Base-by-base conservation (phyloP, 2,888 invertebrate genomes). In the Caenorhabditis sp. region DNA sequence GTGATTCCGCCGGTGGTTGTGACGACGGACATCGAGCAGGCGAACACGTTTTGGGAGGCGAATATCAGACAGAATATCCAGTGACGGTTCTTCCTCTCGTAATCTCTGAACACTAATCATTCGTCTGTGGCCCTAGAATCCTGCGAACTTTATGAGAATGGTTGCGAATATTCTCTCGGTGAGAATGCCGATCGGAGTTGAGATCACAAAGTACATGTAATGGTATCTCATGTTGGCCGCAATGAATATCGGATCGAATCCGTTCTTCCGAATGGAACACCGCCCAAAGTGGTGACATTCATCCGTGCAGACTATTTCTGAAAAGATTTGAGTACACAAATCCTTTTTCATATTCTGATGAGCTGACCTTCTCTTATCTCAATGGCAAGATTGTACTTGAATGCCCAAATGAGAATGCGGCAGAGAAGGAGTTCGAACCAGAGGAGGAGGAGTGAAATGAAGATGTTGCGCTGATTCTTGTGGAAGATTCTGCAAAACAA, bases 141-240 rank as follows among this genome's bases (percentile, higher is more conserved):
- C 27, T 3, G 45, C 68, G 26, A 13, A 77, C 76, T 66, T 71
- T 7, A 77, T 53, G 17, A 66, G 48, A 43, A 71, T 35, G 9
- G 76, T 77, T 7, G 76, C 76, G 24, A 77, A 77, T 17, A 77
- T 66, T 15, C 76, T 22, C 39, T 77, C 76, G 26, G 43, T 66
- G 0, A 71, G 43, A 50, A 77, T 71, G 15, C 39, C 71, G 8
- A 77, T 50, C 4, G 76, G 76, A 3, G 71, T 61, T 0, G 65
- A n/a, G 39, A 77, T 59, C 0, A 71, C 71, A 37, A 71, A 59
- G 41, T 48, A 65, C 76, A 77, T 77, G 50, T 77, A 77, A 22
- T 77, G 76, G 52, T 77, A 77, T 48, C 76, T 30, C 46, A 71
- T 61, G 30, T 24, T 55, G 1, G 65, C 76, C 11, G 76, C 65